Evolutionary conservation across 2,888 invertebrate genomes (phyloP).

Genomic region (Steromphala cineraria): DNA sequence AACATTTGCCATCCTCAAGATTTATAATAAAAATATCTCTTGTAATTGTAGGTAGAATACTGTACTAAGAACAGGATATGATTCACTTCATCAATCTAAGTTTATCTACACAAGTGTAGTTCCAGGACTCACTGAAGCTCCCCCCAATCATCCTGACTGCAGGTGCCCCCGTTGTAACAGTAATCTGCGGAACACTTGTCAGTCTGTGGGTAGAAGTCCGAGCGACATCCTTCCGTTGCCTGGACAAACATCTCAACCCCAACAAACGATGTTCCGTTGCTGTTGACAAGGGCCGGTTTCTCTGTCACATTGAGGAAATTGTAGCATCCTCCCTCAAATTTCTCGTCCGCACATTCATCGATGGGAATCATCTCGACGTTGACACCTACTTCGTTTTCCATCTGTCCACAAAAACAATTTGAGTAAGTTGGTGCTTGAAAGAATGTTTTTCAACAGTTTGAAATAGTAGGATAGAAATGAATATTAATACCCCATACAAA

Average conservation of each 20-base stretch:
- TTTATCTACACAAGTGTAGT: too few species aligned
- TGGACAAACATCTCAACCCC: slow-evolving; percentile 95
- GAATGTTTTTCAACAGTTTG: not conserved
- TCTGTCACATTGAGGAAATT: slow-evolving; percentile 84
- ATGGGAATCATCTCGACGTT: slow-evolving; percentile 98
- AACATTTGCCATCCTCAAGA: too few species aligned
- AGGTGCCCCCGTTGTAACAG: slow-evolving; percentile 97
- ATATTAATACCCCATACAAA: too few species aligned
- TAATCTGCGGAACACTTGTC: slow-evolving; percentile 82
- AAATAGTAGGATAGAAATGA: too few species aligned
- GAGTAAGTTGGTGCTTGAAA: too few species aligned
- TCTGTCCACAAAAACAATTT: slow-evolving; percentile 79
- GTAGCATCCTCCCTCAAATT: slow-evolving; percentile 89
- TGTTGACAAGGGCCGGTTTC: slow-evolving; percentile 86
- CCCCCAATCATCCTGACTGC: slow-evolving; percentile 78
- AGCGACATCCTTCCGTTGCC: slow-evolving; percentile 81
- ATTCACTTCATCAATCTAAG: too few species aligned
- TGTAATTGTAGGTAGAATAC: too few species aligned
- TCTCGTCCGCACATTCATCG: slow-evolving; percentile 77
- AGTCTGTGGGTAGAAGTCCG: slow-evolving; percentile 84
- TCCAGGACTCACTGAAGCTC: slow-evolving; percentile 54
- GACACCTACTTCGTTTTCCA: slow-evolving; percentile 94
- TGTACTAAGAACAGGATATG: too few species aligned
- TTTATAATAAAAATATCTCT: too few species aligned
- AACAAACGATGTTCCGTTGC: slow-evolving; percentile 96